Evolutionary conservation across 2,113 vertebrate genomes (phyloP).

Genomic region (Muntiacus muntjak): DNA sequence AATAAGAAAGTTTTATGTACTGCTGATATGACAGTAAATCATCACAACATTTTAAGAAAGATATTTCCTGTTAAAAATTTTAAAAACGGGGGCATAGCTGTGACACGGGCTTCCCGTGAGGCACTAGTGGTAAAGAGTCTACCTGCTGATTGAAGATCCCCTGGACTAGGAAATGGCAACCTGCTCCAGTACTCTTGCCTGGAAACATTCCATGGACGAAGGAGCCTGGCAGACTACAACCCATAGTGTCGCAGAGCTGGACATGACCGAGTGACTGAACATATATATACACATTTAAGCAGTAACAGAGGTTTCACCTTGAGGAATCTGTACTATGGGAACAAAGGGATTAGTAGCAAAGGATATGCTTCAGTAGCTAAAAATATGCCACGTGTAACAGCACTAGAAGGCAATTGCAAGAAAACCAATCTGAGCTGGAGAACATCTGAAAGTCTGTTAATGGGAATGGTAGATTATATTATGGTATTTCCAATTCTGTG

Average conservation of each 20-base stretch:
- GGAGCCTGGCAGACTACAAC: background rate
- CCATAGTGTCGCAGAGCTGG: background rate
- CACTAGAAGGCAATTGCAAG: background rate
- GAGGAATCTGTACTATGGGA: background rate
- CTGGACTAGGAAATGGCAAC: background rate
- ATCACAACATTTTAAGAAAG: background rate
- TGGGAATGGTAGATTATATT: background rate
- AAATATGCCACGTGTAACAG: rapidly evolving
- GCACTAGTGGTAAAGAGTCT: background rate
- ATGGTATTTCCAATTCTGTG: background rate
- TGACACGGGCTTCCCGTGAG: background rate
- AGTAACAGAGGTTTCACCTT: background rate
- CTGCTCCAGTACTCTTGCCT: background rate
- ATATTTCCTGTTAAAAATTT: background rate
- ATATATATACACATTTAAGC: background rate
- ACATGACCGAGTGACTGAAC: background rate
- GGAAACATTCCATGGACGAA: background rate
- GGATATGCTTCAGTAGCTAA: background rate
- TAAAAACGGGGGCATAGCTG: background rate
- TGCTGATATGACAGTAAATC: background rate
- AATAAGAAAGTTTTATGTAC: background rate
- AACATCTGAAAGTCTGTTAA: background rate
- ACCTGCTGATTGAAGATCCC: background rate
- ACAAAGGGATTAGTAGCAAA: background rate
- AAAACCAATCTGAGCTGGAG: background rate